Evolutionary conservation across 1,140 invertebrate species (phyloP).

Genomic region (Caenorhabditis latens): DNA sequence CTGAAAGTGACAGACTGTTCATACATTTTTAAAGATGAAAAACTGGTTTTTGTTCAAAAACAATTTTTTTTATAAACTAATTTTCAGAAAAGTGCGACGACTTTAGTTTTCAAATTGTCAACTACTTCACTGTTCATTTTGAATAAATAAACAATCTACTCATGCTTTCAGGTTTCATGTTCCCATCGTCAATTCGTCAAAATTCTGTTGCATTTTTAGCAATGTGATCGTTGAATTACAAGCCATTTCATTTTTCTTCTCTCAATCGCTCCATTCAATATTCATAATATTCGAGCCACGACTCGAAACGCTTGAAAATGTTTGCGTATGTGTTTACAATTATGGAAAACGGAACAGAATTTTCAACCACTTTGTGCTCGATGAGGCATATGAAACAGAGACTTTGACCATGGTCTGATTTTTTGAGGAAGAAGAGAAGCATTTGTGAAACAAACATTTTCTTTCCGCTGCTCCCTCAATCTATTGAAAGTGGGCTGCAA

Average conservation of each 20-base stretch:
- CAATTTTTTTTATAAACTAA: background rate
- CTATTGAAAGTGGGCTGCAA: background rate
- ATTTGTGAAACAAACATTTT: too few species aligned
- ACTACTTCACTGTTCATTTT: background rate
- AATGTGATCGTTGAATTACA: constrained; percentile 2
- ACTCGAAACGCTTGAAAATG: background rate
- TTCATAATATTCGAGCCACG: background rate
- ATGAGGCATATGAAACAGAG: background rate
- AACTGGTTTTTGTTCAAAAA: background rate
- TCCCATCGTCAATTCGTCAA: background rate
- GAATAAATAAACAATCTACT: background rate
- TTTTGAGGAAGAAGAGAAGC: too few species aligned
- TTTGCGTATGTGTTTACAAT: constrained; percentile 31
- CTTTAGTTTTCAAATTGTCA: background rate
- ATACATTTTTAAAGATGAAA: too few species aligned
- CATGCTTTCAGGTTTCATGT: background rate
- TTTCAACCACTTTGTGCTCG: background rate
- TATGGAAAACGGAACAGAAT: constrained; percentile 3
- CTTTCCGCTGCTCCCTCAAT: background rate
- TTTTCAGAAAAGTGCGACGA: background rate
- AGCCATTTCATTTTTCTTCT: background rate
- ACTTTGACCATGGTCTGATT: too few species aligned
- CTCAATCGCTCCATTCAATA: background rate
- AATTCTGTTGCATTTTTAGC: constrained; percentile 3
- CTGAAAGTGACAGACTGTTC: constrained; percentile 8